phyloP scores from a whole-genome alignment of 1,140 invertebrate species.

The Ctenoplectra terminalis region DNA sequence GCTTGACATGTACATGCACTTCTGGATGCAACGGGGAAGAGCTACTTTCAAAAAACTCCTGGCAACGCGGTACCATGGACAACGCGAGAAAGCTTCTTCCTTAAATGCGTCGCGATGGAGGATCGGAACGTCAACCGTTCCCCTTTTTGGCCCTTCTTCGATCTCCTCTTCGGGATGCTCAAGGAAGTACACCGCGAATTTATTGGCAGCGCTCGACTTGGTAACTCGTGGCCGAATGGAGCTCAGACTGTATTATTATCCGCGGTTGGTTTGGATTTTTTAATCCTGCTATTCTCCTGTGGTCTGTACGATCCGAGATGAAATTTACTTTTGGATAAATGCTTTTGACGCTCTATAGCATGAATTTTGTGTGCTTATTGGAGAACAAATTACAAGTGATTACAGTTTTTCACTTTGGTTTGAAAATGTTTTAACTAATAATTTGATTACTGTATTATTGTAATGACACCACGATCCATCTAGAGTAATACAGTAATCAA shows the following conservation, averaged over 20 bases:
- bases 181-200: not conserved
- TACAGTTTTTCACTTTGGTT: too few species aligned
- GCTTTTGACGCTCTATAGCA: too few species aligned
- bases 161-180: not conserved
- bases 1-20: slow-evolving; percentile 59
- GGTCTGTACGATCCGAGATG: too few species aligned
- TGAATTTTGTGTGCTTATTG: too few species aligned
- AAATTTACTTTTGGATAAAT: too few species aligned
- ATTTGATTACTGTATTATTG: too few species aligned
- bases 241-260: not conserved
- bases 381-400: too few species aligned
- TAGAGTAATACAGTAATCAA: too few species aligned
- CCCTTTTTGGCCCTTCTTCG: not conserved
- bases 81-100: slow-evolving; percentile 57
- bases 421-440: too few species aligned
- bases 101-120: slow-evolving; percentile 39
- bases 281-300: too few species aligned
- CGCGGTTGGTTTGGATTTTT: not conserved
- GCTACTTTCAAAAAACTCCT: slow-evolving; percentile 51
- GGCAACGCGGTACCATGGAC: slow-evolving; percentile 19
- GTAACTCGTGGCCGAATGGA: not conserved
- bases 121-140: not conserved
- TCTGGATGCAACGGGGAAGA: slow-evolving; percentile 43
- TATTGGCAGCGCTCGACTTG: slow-evolving; percentile 1
- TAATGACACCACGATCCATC: too few species aligned